Conservation (phyloP, 1,140 invertebrate genomes). For the Armadillidium nasatum region DNA sequence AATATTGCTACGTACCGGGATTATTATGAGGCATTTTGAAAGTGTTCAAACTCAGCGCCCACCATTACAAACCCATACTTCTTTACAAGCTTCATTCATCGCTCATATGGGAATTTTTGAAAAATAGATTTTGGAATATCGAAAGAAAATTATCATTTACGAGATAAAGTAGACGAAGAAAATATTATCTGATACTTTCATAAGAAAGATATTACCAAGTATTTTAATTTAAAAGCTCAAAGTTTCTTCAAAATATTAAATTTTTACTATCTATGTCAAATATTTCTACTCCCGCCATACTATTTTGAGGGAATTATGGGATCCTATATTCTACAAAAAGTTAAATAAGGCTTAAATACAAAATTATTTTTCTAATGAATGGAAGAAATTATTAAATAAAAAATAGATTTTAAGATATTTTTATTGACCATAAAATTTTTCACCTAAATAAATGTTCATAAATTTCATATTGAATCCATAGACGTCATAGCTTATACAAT, state of each 20-base stretch:
- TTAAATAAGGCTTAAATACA: background rate
- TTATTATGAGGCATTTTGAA: slow-evolving; percentile 8
- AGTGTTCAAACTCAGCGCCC: slow-evolving; percentile 7
- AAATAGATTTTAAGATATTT: background rate
- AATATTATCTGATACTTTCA: background rate
- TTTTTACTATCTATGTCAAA: background rate
- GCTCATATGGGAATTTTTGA: background rate
- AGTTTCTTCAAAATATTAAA: background rate
- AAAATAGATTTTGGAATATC: background rate
- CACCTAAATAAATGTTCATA: background rate
- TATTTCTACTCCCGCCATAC: background rate
- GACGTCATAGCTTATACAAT: background rate
- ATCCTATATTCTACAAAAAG: background rate
- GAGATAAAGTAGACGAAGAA: background rate
- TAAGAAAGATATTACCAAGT: background rate
- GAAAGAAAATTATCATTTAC: background rate
- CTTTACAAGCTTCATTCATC: background rate
- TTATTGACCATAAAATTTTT: background rate
- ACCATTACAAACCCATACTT: slow-evolving; percentile 3
- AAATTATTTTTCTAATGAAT: background rate
- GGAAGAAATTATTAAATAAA: background rate
- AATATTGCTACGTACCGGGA: background rate
- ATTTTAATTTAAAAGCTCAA: background rate
- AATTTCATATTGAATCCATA: slow-evolving; percentile 4
- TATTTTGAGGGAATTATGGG: background rate